Base-by-base conservation (phyloP, 1,140 invertebrate genomes). In the Drosophila busckii region DNA sequence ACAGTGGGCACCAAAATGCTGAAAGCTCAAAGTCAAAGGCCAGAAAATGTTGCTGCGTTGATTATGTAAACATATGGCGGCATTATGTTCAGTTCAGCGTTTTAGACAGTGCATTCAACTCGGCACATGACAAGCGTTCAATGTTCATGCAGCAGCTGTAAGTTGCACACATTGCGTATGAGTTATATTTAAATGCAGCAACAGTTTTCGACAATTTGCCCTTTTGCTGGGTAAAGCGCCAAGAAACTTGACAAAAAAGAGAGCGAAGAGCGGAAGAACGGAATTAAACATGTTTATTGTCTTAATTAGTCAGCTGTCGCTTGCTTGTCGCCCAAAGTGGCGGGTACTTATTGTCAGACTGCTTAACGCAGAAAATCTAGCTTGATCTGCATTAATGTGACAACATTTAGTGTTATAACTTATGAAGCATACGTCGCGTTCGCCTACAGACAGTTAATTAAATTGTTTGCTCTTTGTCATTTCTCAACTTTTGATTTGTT, bases 261-360 rank as follows among this genome's bases (percentile, higher is more conserved):
- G 8, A 44, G 2, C 4, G 8, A 8, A 28, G n/a, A 37, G 20
- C 10, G 23, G 23, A 15, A 12, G 10, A 7, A 34, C 13, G 20
- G 16, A 53, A 17, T 40, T 15, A 8, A 41, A 50, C 17, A 44
- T 38, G 34, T 50, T 64, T 52, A 76, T 78, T 40, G 54, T 62
- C 64, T 70, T 76, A 76, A 78, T 76, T 76, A 80, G 56, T 62
- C 71, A 78, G 71, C 73, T 78, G 67, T 78, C 67, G 38, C 12
- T 29, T 28, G 50, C 25, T n/a, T 45, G 49, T 55, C 37, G 58
- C n/a, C 15, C 12, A 19, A 32, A 10, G 13, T 9, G 48, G 19
- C 56, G 41, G 52, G 45, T 49, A 58, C 59, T 32, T 31, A 62
- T 49, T 40, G 10, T 20, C 15, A 26, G 20, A 6, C 2, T 9